Percentiles rank a stretch among this genome's conserved stretches.
These are phyloP conservation scores for Gavialis gangeticus DNA, from an alignment of 2,113 vertebrate species.

Conservation along the genomic window DNA sequence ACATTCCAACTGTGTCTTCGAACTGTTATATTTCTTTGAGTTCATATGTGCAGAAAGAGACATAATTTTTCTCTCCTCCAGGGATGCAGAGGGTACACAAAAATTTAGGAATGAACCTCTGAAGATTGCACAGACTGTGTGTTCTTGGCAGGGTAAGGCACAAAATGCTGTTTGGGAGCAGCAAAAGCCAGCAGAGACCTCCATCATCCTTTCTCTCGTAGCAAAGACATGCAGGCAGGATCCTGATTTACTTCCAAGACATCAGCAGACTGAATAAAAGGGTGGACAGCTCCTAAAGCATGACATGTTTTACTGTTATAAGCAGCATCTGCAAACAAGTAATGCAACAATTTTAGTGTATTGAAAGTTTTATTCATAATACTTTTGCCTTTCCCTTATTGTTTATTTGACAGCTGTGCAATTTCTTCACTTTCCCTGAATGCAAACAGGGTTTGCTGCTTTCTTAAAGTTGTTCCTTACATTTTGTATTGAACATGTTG, in stretches of 20 bases:
- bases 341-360: neutral
- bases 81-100: neutral
- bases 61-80: rapidly evolving
- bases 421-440: neutral
- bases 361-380: neutral
- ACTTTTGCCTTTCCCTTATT: neutral
- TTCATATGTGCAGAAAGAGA: neutral
- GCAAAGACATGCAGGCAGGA: neutral
- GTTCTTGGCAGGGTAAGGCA: neutral
- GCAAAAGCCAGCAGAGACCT: neutral
- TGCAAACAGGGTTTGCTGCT: neutral
- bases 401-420: neutral
- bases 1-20: neutral
- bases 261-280: neutral
- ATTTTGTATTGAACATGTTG: neutral
- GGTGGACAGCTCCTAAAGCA: neutral
- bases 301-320: neutral
- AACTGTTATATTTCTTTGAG: neutral
- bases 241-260: neutral
- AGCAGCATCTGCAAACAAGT: neutral
- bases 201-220: neutral
- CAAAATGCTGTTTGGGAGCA: neutral
- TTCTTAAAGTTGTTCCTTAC: neutral
- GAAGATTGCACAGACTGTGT: neutral
- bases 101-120: neutral